These are phyloP conservation scores for Idris sp. DNA, from an alignment of 1,140 invertebrate genomes.

Conservation along the genomic window DNA sequence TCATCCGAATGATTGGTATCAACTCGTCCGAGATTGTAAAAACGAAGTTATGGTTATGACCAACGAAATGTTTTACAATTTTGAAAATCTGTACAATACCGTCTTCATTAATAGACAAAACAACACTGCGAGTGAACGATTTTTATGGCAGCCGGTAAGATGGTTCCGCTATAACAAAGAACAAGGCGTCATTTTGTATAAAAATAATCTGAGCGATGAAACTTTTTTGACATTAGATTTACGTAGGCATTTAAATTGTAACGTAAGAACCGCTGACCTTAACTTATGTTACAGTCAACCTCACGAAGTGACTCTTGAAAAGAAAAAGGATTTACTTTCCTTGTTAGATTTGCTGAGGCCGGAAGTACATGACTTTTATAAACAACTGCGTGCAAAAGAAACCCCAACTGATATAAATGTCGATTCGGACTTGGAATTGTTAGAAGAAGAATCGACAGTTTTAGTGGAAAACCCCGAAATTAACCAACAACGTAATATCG, in stretches of 20 bases:
- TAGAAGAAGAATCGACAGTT: too few species aligned
- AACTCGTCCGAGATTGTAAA: too few species aligned
- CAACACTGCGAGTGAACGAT: too few species aligned
- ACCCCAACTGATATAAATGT: not conserved
- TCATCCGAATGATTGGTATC: not conserved
- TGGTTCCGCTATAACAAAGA: not conserved
- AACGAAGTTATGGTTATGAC: too few species aligned
- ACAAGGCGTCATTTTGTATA: slow-evolving; percentile 2
- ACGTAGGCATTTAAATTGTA: slow-evolving; percentile 3
- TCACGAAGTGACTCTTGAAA: slow-evolving; percentile 1
- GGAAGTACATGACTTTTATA: slow-evolving; percentile 8
- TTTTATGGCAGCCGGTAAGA: too few species aligned
- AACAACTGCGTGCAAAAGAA: not conserved
- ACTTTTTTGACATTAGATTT: not conserved
- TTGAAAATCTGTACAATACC: too few species aligned
- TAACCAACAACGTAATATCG: too few species aligned
- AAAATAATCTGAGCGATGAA: slow-evolving; percentile 1
- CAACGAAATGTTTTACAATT: too few species aligned
- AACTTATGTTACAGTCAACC: slow-evolving; percentile 7
- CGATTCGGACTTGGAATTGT: slow-evolving; percentile 2
- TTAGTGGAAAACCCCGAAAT: too few species aligned
- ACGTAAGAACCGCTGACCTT: slow-evolving; percentile 3
- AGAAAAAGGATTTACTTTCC: too few species aligned
- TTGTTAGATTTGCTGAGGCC: slow-evolving; percentile 14
- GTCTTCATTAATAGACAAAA: too few species aligned